phyloP scores from a whole-genome alignment of 2,888 invertebrate genomes.

The Ashinkailepas kermadecensis region DNA sequence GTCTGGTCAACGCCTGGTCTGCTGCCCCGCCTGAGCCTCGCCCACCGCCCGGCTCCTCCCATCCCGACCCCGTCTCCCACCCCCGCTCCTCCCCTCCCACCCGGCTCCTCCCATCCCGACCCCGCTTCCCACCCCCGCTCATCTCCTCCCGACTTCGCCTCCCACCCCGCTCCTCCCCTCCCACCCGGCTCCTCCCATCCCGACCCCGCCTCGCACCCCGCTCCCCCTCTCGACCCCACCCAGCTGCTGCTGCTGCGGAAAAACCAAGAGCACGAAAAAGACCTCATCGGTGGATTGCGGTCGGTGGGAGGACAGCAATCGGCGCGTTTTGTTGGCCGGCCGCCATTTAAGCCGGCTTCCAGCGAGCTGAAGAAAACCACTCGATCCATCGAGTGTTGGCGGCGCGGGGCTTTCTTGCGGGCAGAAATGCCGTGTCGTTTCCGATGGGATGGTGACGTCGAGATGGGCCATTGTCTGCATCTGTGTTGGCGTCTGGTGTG shows the following conservation, averaged over 20 bases:
- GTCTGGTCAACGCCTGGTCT: background rate
- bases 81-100: too few relatives aligned
- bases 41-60: background rate
- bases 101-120: too few relatives aligned
- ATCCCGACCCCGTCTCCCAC: too few relatives aligned
- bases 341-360: background rate
- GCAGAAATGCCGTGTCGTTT: too few relatives aligned
- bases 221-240: background rate
- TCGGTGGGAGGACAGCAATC: background rate
- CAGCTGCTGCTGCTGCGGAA: background rate
- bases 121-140: too few relatives aligned
- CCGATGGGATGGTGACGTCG: too few relatives aligned
- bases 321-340: background rate
- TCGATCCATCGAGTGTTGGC: background rate
- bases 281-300: background rate
- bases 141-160: too few relatives aligned
- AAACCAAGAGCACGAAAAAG: background rate
- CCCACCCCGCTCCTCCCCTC: too few relatives aligned
- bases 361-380: background rate
- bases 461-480: too few relatives aligned
- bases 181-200: background rate
- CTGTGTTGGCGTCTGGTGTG: too few relatives aligned
- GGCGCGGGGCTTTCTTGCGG: too few relatives aligned
- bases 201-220: background rate
- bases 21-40: background rate